Percentiles rank a stretch among this genome's conserved stretches.
Evolutionary conservation across 2,797 vertebrate genomes (phyloP).

Genomic region (Channallabes apus): DNA sequence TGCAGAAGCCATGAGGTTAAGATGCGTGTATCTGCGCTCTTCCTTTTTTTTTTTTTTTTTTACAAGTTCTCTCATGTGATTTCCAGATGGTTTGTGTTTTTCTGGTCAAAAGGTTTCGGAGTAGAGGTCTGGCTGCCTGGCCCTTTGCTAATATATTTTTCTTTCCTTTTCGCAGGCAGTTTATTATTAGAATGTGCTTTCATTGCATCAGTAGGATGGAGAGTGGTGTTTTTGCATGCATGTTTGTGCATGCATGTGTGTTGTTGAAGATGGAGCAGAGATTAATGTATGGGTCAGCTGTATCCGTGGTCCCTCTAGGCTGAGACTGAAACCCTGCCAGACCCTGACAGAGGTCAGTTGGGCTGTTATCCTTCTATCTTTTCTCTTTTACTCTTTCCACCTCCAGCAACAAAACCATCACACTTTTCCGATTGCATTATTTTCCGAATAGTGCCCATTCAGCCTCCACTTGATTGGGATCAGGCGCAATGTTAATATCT

Average conservation of each 20-base stretch:
- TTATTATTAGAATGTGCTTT: constrained; percentile 61
- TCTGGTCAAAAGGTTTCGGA: constrained; percentile 57
- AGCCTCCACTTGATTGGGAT: constrained; percentile 44
- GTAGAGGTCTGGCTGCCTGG: constrained; percentile 45
- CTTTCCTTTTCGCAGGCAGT: constrained; percentile 53
- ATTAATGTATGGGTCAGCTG: constrained; percentile 66
- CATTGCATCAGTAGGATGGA: constrained; percentile 62
- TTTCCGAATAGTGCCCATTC: constrained; percentile 52
- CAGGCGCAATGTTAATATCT: constrained; percentile 37
- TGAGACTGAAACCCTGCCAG: constrained; percentile 63
- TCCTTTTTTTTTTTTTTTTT: constrained; percentile 33
- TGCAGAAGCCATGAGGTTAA: constrained; percentile 35
- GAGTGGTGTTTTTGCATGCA: constrained; percentile 56
- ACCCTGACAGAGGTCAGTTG: constrained; percentile 62
- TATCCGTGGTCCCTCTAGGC: constrained; percentile 59
- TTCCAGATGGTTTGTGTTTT: constrained; percentile 57
- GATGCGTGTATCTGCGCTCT: constrained; percentile 32
- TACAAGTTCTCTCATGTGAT: constrained; percentile 45
- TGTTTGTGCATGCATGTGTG: constrained; percentile 39
- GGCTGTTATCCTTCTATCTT: constrained; percentile 42
- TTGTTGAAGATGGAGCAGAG: constrained; percentile 59
- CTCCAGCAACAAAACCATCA: constrained; percentile 57
- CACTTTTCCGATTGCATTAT: constrained; percentile 56
- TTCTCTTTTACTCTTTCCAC: constrained; percentile 37
- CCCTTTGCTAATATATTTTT: constrained; percentile 52